Base-by-base conservation (phyloP, 2,888 invertebrate species). In the Cinara cedri region DNA sequence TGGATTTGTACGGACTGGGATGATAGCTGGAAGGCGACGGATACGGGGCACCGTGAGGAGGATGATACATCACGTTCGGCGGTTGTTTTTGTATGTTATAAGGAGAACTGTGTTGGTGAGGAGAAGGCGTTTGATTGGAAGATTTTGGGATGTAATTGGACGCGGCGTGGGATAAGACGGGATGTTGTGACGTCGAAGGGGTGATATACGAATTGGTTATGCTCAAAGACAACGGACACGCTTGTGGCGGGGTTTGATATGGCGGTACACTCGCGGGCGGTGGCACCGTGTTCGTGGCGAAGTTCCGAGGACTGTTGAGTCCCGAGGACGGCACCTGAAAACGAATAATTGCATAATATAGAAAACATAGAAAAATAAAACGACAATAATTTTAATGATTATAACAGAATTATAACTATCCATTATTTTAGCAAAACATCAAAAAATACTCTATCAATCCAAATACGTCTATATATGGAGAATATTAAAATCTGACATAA, bases 21-120 rank as follows among this genome's bases (percentile, higher is more conserved):
- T 46, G 68, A 44, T 72, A 55, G 16, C 49, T 71, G 19, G 34
- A 55, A 3, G 54, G 81, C 13, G 62, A 72, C 11, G 78, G 72
- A 26, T 82, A 75, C 84, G 88, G 81, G 44, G 49, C 19, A 60
- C 68, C 81, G 54, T 72, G 78, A 11, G 65, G 65, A 10, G 76
- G 76, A 60, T 76, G 78, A 42, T 78, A 78, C 1, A 78, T 46
- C 51, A 70, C 60, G 16, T 74, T 60, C 26, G 72, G 44, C 51
- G 72, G 44, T 34, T 34, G 34, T 62, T 71, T 71, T 62, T 80
- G 80, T 42, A 80, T 62, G 6, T 3, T 6, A 24, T 71, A 71
- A 14, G 66, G 78, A 14, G 66, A 70, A 26, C 26, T 68, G n/a
- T 66, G 63, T 57, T 78, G 78, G 21, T 68, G 66, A 51, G 55